phyloP scores from a whole-genome alignment of 2,113 vertebrate genomes.

The Clarias macrocephalus region DNA sequence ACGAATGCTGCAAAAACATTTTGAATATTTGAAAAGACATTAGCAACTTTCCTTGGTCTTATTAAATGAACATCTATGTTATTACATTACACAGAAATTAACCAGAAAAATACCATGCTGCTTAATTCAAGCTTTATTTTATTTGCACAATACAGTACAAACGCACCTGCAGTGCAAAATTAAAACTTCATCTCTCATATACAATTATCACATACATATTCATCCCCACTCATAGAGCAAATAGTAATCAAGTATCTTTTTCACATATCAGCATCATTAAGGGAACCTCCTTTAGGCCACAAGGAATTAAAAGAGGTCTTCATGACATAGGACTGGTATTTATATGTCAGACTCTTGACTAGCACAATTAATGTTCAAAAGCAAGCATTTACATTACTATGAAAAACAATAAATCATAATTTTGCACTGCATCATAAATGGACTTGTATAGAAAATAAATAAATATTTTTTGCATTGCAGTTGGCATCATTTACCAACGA shows the following conservation, averaged over 20 bases:
- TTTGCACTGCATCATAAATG: neutral
- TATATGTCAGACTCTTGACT: neutral
- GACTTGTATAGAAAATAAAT: constrained; percentile 12
- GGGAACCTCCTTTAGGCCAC: neutral
- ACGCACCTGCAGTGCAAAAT: constrained; percentile 22
- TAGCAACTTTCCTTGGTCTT: neutral
- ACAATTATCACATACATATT: constrained; percentile 6
- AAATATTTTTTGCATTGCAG: constrained; percentile 28
- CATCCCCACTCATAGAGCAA: neutral
- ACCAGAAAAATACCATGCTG: neutral
- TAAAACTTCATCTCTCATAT: constrained; percentile 28
- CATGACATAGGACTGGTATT: constrained; percentile 15
- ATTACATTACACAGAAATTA: neutral
- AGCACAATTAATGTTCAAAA: neutral
- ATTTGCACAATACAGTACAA: constrained; percentile 12
- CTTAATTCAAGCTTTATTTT: constrained; percentile 36
- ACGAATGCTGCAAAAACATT: no score
- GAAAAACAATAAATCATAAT: neutral
- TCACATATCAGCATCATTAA: neutral
- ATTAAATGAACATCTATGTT: neutral
- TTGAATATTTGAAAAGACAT: neutral
- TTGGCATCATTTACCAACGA: neutral
- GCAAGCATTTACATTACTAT: neutral
- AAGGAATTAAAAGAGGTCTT: neutral
- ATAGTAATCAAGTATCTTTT: neutral